A percentile compares a stretch with the other conserved stretches of the same genome.
phyloP scores from a whole-genome alignment of 2,797 vertebrate species.

The Myotis planiceps region DNA sequence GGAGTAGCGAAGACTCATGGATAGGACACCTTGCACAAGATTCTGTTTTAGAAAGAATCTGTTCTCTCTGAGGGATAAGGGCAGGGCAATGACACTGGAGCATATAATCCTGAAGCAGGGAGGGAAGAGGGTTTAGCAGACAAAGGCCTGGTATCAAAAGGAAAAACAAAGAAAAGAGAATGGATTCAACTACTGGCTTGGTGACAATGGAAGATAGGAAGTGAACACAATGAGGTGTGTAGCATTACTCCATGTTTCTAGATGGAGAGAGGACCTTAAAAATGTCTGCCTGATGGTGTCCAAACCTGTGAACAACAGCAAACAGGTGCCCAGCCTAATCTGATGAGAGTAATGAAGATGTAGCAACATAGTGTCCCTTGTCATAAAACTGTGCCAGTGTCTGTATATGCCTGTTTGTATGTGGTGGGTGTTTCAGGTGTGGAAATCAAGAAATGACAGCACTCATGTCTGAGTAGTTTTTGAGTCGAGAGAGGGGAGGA shows the following conservation, averaged over 20 bases:
- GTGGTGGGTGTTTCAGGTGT: background rate
- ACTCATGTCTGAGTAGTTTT: background rate
- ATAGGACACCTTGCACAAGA: background rate
- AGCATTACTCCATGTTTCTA: background rate
- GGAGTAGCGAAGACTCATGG: background rate
- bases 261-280: background rate
- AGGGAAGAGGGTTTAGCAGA: accelerated
- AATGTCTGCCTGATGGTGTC: too few relatives aligned
- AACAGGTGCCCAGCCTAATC: background rate
- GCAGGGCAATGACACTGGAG: background rate
- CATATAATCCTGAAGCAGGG: background rate
- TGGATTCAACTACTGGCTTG: background rate
- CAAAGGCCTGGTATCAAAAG: background rate
- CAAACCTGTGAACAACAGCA: background rate
- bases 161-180: background rate
- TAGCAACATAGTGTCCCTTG: background rate
- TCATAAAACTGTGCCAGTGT: background rate
- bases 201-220: background rate
- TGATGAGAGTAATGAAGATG: background rate
- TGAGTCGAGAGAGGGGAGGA: background rate
- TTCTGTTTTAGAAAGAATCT: background rate
- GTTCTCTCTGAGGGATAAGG: background rate
- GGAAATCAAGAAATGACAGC: background rate
- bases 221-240: background rate
- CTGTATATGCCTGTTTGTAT: too few relatives aligned